Evolutionary conservation across 2,113 vertebrate genomes (phyloP).

Genomic region (Emydocephalus ijimae): DNA sequence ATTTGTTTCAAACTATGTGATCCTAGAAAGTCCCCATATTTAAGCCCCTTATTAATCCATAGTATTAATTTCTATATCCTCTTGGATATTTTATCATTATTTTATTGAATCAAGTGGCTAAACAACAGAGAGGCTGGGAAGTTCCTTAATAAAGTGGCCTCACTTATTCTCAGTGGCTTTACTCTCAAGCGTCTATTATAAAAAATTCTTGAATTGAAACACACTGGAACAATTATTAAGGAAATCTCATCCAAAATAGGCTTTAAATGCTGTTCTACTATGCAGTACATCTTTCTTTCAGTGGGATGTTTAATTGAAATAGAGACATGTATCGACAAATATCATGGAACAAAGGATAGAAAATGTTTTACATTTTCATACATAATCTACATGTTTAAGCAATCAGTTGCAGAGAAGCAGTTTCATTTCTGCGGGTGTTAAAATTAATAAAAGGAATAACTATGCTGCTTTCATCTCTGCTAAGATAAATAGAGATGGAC

Average conservation of each 20-base stretch:
- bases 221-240: conserved; percentile 35
- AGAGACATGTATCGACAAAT: not conserved
- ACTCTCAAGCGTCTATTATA: conserved; percentile 29
- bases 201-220: conserved; percentile 44
- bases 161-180: conserved; percentile 28
- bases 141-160: conserved; percentile 30
- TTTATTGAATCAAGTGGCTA: conserved; percentile 20
- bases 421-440: not conserved
- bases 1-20: not conserved
- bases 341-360: not conserved
- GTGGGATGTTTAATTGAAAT: not conserved
- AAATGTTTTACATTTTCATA: conserved; percentile 17
- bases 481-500: not conserved
- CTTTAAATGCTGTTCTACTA: conserved; percentile 27
- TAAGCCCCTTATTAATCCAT: conserved; percentile 8
- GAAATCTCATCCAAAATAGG: conserved; percentile 28
- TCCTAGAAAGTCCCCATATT: conserved; percentile 5
- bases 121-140: conserved; percentile 48
- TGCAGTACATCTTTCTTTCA: conserved; percentile 21
- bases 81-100: conserved; percentile 22
- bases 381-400: conserved; percentile 29
- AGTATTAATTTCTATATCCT: conserved; percentile 34
- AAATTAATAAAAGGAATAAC: not conserved
- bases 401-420: not conserved
- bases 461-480: not conserved